Base-by-base conservation (phyloP, 2,888 invertebrate genomes). In the Exephanes ischioxanthus region DNA sequence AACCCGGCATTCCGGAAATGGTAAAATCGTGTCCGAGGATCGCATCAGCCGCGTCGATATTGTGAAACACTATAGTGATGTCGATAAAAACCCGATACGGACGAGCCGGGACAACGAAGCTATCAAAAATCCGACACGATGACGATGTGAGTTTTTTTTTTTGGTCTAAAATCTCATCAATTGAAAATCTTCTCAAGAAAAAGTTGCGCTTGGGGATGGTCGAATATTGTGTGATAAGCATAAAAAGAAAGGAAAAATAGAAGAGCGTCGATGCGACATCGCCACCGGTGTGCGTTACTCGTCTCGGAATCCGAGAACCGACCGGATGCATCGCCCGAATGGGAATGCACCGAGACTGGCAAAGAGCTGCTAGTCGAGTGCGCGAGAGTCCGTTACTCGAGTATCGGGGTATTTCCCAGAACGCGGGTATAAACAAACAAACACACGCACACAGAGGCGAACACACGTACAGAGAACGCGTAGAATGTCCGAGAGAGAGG, bases 351-450 rank as follows among this genome's bases (percentile, higher is more conserved):
- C 45, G 30, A 71, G 78, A 70, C 75, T 37, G 67, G 45, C 53
- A 19, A 61, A 19, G 48, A 53, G 63, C 33, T 53, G 91, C 90
- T 90, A 87, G 90, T 87, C 87, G 85, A 87, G 90, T 90, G 89
- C 90, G 89, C 86, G 81, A 45, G 89, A 90, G 91, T 92, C 93
- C 93, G 93, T 93, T 93, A 93, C 91, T 91, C 92, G 93, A 90
- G 90, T 91, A 86, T 81, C 86, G 86, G 70, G 91, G 91, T 91
- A 91, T 92, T 92, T 93, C 93, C 91, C 91, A 92, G 93, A 93
- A 93, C 90, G 90, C 91, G 90, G 90, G 92, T 92, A 92, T 93
- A 93, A 93, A 93, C 93, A 92, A 93, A 92, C 92, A 92, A 91
- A 91, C 89, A 91, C 89, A 89, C 88, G 84, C 45, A 45, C 16